Percentiles rank a stretch among this genome's conserved stretches.
These are phyloP conservation scores for Megalops atlanticus DNA, from an alignment of 2,113 vertebrate genomes.

Conservation along the genomic window DNA sequence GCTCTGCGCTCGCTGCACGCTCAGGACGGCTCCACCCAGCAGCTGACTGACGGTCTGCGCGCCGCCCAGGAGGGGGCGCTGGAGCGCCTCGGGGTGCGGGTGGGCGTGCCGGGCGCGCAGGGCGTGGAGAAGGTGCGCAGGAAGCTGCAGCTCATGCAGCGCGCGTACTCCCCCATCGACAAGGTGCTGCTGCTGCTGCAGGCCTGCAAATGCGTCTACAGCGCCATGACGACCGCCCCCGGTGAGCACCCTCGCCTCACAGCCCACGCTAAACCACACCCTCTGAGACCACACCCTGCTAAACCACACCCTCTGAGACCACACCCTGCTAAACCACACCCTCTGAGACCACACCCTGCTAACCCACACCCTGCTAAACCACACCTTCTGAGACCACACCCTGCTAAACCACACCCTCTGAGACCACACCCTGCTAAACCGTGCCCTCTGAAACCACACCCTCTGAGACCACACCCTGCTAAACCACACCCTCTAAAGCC, in stretches of 20 bases:
- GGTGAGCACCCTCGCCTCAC: slow-evolving; percentile 49
- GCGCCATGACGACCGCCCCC: slow-evolving; percentile 54
- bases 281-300: no score
- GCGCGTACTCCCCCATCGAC: slow-evolving; percentile 67
- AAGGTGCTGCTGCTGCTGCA: slow-evolving; percentile 72
- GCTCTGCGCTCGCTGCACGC: slow-evolving; percentile 56
- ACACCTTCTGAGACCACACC: no score
- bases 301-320: no score
- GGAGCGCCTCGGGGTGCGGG: slow-evolving; percentile 53
- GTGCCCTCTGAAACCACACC: no score
- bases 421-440: no score
- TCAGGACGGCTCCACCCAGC: slow-evolving; percentile 60
- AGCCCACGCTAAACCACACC: not conserved
- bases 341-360: no score
- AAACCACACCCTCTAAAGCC: no score
- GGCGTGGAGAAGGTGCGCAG: slow-evolving; percentile 67
- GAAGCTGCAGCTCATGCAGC: slow-evolving; percentile 65
- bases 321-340: no score
- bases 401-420: no score
- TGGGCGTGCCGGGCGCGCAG: slow-evolving; percentile 46
- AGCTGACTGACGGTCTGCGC: slow-evolving; percentile 60
- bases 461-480: no score
- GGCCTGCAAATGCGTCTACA: slow-evolving; percentile 72
- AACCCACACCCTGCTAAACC: no score
- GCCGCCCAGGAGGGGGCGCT: slow-evolving; percentile 52